A percentile compares a stretch with the other conserved stretches of the same genome.
These are phyloP conservation scores for Drosophila gaucha DNA, from an alignment of 2,888 invertebrate genomes.

Conservation along the genomic window DNA sequence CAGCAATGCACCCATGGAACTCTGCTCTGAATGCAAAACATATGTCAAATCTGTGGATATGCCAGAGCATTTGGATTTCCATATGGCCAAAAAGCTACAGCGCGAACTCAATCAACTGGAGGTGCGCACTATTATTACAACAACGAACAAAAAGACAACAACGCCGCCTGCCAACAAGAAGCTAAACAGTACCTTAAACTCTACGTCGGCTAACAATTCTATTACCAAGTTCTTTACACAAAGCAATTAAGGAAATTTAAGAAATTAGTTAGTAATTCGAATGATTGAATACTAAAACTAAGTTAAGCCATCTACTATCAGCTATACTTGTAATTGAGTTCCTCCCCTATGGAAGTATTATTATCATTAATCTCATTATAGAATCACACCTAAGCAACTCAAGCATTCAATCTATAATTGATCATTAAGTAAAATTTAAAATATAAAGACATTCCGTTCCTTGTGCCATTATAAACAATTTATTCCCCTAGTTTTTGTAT, in stretches of 20 bases:
- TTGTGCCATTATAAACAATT: too few species aligned
- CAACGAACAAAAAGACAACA: slow-evolving; percentile 48
- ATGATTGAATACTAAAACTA: background rate
- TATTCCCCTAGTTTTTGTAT: too few species aligned
- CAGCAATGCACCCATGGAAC: slow-evolving; percentile 70
- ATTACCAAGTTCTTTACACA: slow-evolving; percentile 77
- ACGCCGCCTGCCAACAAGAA: slow-evolving; percentile 39
- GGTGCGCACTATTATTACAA: slow-evolving; percentile 59
- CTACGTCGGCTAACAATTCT: slow-evolving; percentile 54
- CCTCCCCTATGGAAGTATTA: slow-evolving; percentile 10
- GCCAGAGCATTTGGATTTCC: slow-evolving; percentile 92
- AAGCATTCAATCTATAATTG: too few species aligned
- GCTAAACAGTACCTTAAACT: slow-evolving; percentile 41
- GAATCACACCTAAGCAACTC: too few species aligned
- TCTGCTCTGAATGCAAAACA: slow-evolving; percentile 90
- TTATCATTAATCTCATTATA: too few species aligned
- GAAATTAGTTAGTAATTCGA: too few species aligned
- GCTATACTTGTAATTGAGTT: slow-evolving; percentile 11
- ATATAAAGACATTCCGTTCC: too few species aligned
- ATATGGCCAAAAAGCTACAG: slow-evolving; percentile 91
- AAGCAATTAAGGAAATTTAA: slow-evolving; percentile 51
- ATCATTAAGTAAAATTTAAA: too few species aligned
- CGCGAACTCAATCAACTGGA: slow-evolving; percentile 78
- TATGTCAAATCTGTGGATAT: slow-evolving; percentile 87
- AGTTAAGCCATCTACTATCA: background rate